These are phyloP conservation scores for Tridacna gigas DNA, from an alignment of 2,888 invertebrate genomes.

Conservation along the genomic window DNA sequence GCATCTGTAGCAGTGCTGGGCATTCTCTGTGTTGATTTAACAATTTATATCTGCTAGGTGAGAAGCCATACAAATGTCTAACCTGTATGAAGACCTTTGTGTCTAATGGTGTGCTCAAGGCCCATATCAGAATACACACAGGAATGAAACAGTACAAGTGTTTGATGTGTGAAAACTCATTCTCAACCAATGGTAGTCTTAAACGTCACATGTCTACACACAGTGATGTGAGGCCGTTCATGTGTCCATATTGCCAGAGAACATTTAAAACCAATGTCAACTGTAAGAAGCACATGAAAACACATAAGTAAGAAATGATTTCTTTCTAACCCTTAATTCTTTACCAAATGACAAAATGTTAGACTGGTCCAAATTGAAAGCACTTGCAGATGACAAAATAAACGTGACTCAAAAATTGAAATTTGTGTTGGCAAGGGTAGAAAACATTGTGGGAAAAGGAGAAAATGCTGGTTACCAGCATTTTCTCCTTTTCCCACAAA, in stretches of 20 bases:
- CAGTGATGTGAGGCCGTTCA: constrained; percentile 83
- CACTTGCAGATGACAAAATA: no score
- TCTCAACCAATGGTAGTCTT: constrained; percentile 89
- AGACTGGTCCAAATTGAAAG: no score
- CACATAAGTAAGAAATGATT: constrained; percentile 85
- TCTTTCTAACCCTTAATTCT: background rate
- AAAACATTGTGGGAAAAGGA: no score
- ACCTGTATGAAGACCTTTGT: constrained; percentile 86
- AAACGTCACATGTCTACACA: constrained; percentile 92
- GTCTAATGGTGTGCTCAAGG: constrained; percentile 87
- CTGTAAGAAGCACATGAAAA: constrained; percentile 89
- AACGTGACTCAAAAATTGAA: no score
- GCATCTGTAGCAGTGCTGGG: no score
- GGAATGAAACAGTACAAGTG: constrained; percentile 87
- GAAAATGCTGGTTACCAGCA: no score
- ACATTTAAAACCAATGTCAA: constrained; percentile 88
- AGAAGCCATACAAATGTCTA: constrained; percentile 85
- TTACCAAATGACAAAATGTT: background rate
- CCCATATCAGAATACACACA: constrained; percentile 87
- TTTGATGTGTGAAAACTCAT: constrained; percentile 88
- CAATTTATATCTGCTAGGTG: constrained; percentile 76
- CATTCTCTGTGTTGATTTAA: background rate
- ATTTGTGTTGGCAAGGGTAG: no score
- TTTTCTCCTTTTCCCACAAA: no score
- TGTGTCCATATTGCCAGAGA: constrained; percentile 88